A percentile compares a stretch with the other conserved stretches of the same genome.
Conservation (phyloP, 2,113 vertebrate species). For the Aldabrachelys gigantea region DNA sequence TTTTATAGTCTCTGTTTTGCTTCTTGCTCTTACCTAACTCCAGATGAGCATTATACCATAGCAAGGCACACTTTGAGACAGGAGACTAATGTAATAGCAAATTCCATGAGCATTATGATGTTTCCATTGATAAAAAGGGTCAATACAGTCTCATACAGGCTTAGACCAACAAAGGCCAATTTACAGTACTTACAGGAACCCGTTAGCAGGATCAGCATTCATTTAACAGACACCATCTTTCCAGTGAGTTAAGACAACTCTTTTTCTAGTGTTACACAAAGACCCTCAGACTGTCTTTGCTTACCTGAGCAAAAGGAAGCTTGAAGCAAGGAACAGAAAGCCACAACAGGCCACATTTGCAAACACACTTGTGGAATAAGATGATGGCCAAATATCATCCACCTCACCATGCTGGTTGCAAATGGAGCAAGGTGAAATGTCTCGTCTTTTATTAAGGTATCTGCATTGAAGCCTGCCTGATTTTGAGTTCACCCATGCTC, state of each 20-base stretch:
- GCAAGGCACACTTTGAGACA: slow-evolving; percentile 43
- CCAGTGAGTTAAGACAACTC: background rate
- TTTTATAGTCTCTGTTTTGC: fast-evolving
- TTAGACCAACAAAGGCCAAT: slow-evolving; percentile 30
- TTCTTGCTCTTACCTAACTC: slow-evolving; percentile 34
- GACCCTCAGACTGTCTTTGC: background rate
- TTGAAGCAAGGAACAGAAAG: background rate
- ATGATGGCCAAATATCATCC: background rate
- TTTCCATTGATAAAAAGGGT: slow-evolving; percentile 65
- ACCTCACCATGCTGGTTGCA: background rate
- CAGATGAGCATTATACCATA: slow-evolving; percentile 49
- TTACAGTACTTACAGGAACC: background rate
- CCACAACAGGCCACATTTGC: background rate
- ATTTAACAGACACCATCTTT: background rate
- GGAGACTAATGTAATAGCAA: slow-evolving; percentile 54
- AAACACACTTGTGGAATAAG: fast-evolving
- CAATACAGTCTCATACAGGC: background rate
- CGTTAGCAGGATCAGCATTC: fast-evolving
- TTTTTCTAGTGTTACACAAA: background rate
- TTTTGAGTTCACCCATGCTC: fast-evolving
- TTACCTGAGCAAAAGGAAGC: background rate
- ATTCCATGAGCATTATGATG: slow-evolving; percentile 57
- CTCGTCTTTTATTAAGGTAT: background rate
- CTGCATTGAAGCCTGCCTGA: background rate
- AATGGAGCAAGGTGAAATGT: fast-evolving